Evolutionary conservation across 2,113 vertebrate genomes (phyloP), one percentile per base, ranked within the genome.

Genomic region (Progne subis): DNA sequence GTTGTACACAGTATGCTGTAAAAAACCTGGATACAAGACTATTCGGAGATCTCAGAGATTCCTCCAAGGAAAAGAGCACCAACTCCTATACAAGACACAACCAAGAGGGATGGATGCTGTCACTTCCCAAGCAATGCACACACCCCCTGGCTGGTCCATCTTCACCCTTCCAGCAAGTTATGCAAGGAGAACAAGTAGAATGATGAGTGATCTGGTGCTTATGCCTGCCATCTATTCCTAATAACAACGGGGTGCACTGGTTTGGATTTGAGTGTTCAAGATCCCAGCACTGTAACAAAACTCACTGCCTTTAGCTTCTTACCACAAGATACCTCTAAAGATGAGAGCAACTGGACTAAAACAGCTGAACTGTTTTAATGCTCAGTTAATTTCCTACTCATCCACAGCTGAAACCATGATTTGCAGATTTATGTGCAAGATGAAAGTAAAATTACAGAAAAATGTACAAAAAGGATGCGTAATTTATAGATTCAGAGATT

Each of bases 161-260:
- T 39, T 68, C 29, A n/a, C 32, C 24, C 14, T 44, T 81, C 14
- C 32, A 61, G 28, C 29, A 44, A 71, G 28, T 57, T 28, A 25
- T 6, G 21, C n/a, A 44, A 47, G 11, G 37, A 64, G 44, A 79
- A 50, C 0, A 0, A 59, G 32, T 0, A 90, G 43, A 50, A 43
- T 4, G 11, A 70, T 24, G 50, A 81, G 37, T 9, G 29, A 39
- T 13, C 43, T 31, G 23, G 12, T 26, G 26, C 41, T 91, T 37
- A 67, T 17, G 80, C 37, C 64, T 81, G 46, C 31, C 55, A 23
- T n/a, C 55, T 50, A 2, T 24, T 68, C 44, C 56, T 61, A 37
- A 5, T 28, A 77, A 49, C 41, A 69, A 11, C 1, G 2, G 57
- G 39, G 29, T 78, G 55, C 68, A 43, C 29, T 70, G 31, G 8